Percentiles rank a stretch among this genome's conserved stretches.
Evolutionary conservation across 2,888 invertebrate species (phyloP).

Genomic region (Nematopogon swammerdamellus): DNA sequence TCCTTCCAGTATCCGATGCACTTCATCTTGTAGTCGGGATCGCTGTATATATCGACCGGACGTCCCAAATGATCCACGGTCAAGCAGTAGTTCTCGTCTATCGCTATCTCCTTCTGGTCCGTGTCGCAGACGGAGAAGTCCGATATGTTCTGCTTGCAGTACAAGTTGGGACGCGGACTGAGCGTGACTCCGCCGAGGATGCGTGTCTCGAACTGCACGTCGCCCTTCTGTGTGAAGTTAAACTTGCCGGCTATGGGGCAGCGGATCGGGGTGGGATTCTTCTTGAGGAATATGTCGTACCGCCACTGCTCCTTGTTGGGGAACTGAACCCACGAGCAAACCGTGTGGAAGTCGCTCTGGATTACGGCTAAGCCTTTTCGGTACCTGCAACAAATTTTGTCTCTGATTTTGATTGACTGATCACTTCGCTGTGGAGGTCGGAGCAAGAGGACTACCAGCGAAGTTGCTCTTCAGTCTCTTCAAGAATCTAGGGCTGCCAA

Average conservation of each 20-base stretch:
- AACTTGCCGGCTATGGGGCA: slow-evolving; percentile 98
- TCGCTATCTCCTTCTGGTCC: slow-evolving; percentile 90
- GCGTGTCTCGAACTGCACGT: slow-evolving; percentile 86
- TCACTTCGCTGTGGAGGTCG: no score
- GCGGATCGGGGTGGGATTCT: slow-evolving; percentile 85
- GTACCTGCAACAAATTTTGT: slow-evolving; percentile 65
- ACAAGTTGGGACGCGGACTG: slow-evolving; percentile 88
- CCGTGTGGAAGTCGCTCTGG: slow-evolving; percentile 86
- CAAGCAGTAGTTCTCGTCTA: slow-evolving; percentile 94
- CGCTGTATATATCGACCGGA: slow-evolving; percentile 94
- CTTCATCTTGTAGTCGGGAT: slow-evolving; percentile 94
- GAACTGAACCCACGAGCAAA: slow-evolving; percentile 94
- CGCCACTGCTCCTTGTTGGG: slow-evolving; percentile 81
- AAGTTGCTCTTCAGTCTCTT: no score
- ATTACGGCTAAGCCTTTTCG: slow-evolving; percentile 86
- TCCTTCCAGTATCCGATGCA: slow-evolving; percentile 99
- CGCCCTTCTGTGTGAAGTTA: slow-evolving; percentile 89
- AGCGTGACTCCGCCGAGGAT: slow-evolving; percentile 94
- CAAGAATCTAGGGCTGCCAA: no score
- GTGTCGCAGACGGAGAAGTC: slow-evolving; percentile 95
- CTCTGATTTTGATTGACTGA: no score
- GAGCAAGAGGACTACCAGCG: no score
- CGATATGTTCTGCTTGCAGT: slow-evolving; percentile 90
- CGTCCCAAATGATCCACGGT: slow-evolving; percentile 94
- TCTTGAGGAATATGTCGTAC: slow-evolving; percentile 81